Base-by-base conservation (phyloP, 2,113 vertebrate species). In the Phasianus colchicus region DNA sequence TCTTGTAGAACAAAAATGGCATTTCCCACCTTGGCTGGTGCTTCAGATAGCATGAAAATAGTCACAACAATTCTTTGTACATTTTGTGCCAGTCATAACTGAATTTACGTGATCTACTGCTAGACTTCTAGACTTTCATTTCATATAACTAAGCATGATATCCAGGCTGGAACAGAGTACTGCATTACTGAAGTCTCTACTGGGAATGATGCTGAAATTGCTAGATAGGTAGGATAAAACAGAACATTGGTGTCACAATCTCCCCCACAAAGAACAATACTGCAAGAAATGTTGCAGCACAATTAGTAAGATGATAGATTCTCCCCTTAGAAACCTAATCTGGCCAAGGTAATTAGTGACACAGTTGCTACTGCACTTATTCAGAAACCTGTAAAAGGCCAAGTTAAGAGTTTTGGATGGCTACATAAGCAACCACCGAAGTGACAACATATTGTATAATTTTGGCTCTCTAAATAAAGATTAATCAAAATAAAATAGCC, bases 111-210 rank as follows among this genome's bases (percentile, higher is more conserved):
- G 11, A 82, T 5, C 22, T 58, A 32, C 30, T 66, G 20, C 47
- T 20, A 34, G 17, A 93, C 34, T 25, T 90, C 42, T 20, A 34
- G 19, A 93, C 34, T 25, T 90, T 72, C 38, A 75, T 19, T 76
- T 24, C 54, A 48, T 9, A 36, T 10, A 77, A 32, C 22, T 69
- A 40, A 21, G 50, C 11, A 58, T 32, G 40, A 69, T 27, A 72
- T 11, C 52, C 74, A 64, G 64, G 55, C 15, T 1, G 0, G 14
- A 75, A 50, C 0, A 0, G 1, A 63, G 27, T 2, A 9, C 54
- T 65, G 19, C 30, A 3, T 52, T 43, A 40, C 24, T 57, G 52
- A 55, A 58, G 11, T 14, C 30, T 61, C 16, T 19, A 32, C 2
- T 30, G 40, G 6, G 21, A 78, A 15, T 27, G 36, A 69, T n/a